Conservation (phyloP, 2,888 invertebrate species). For the Cataglyphis albicans region DNA sequence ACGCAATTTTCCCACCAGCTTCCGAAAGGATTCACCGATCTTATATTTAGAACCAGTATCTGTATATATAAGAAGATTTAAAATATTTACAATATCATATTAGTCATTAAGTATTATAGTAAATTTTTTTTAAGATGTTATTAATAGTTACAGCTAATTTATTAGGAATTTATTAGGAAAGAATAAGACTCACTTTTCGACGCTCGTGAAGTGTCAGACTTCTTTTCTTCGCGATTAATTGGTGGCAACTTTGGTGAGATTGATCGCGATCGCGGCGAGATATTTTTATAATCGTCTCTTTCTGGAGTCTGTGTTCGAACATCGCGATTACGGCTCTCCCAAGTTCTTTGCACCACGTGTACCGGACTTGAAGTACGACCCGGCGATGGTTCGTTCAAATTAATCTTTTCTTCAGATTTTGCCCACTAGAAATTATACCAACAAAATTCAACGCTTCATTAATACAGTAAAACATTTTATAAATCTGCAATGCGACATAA, state of each 20-base stretch:
- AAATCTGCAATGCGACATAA: background rate
- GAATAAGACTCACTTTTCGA: conserved; percentile 71
- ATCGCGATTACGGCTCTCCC: conserved; percentile 82
- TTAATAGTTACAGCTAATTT: background rate
- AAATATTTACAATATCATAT: background rate
- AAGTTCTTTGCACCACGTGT: conserved; percentile 82
- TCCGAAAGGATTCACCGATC: conserved; percentile 93
- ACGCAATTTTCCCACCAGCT: conserved; percentile 93
- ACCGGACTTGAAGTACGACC: conserved; percentile 79
- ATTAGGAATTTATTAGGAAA: background rate
- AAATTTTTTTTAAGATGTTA: background rate
- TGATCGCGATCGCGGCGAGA: conserved; percentile 75
- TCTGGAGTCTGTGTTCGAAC: conserved; percentile 68
- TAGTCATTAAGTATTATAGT: background rate
- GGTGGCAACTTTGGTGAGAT: conserved; percentile 73
- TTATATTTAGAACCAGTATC: conserved; percentile 84
- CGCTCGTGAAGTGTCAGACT: conserved; percentile 62
- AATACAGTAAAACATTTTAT: background rate
- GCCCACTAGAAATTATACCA: conserved; percentile 65
- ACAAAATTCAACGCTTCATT: background rate
- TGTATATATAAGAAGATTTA: conserved; percentile 42
- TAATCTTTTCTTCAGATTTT: conserved; percentile 76
- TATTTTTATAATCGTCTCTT: conserved; percentile 62
- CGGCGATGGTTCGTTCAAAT: conserved; percentile 65
- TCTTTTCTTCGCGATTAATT: conserved; percentile 68